These are phyloP conservation scores for Ceratitis capitata DNA, from an alignment of 1,140 invertebrate genomes.

Conservation along the genomic window DNA sequence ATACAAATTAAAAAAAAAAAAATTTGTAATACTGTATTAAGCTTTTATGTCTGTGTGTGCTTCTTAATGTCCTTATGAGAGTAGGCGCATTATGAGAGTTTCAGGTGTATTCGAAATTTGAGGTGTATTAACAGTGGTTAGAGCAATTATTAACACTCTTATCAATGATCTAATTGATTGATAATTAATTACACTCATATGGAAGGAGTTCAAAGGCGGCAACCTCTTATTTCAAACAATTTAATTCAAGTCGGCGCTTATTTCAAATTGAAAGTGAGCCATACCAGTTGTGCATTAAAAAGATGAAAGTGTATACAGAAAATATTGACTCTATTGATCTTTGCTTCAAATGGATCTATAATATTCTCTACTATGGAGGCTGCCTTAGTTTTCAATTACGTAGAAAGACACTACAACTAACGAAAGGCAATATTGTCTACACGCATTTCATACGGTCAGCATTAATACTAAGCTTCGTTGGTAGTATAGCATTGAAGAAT, in stretches of 20 bases:
- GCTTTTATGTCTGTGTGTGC: neutral
- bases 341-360: constrained; percentile 39
- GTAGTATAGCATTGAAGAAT: constrained; percentile 45
- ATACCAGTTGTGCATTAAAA: neutral
- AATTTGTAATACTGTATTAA: no score
- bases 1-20: neutral
- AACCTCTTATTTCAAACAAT: no score
- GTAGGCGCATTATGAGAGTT: neutral
- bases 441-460: neutral
- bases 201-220: no score
- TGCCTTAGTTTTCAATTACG: constrained; percentile 13
- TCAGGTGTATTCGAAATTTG: no score
- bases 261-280: neutral
- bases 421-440: neutral
- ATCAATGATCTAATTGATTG: constrained; percentile 7
- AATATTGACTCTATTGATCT: neutral
- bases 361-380: constrained; percentile 4
- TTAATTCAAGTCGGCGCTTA: neutral
- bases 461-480: constrained; percentile 44
- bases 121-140: neutral
- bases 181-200: constrained; percentile 34
- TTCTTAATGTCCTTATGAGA: neutral
- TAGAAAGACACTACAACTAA: neutral
- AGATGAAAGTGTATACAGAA: neutral
- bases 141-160: neutral